Evolutionary conservation across 1,140 invertebrate species (phyloP).

Genomic region (Thaumetopoea pityocampa): DNA sequence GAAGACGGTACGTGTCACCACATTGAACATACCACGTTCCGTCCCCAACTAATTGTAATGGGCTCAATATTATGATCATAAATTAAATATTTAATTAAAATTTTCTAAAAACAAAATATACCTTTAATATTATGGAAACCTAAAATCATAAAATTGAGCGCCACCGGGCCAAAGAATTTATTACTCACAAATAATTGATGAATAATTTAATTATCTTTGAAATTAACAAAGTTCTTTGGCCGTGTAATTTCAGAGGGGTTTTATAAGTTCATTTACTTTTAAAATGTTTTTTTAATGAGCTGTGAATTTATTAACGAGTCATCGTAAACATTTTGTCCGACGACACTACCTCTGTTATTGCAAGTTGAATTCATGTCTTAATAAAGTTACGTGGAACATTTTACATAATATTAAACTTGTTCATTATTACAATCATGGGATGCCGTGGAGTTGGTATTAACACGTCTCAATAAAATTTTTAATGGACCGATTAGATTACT

Average conservation of each 20-base stretch:
- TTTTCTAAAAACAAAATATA: too few relatives aligned
- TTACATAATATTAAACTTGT: slow-evolving; percentile 15
- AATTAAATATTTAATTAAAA: slow-evolving; percentile 13
- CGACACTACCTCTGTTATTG: slow-evolving; percentile 25
- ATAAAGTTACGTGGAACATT: slow-evolving; percentile 3
- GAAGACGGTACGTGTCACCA: slow-evolving; percentile 96
- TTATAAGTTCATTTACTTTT: slow-evolving; percentile 12
- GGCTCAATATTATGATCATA: slow-evolving; percentile 20
- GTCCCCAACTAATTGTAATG: not conserved
- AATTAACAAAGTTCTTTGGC: slow-evolving; percentile 37
- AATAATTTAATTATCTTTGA: slow-evolving; percentile 34
- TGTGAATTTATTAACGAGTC: slow-evolving; percentile 7
- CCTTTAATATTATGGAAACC: slow-evolving; percentile 13
- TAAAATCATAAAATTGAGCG: slow-evolving; percentile 40
- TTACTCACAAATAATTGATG: slow-evolving; percentile 29
- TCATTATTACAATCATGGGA: slow-evolving; percentile 18
- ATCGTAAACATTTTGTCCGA: slow-evolving; percentile 1
- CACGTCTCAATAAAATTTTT: slow-evolving; percentile 27
- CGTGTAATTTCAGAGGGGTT: slow-evolving; percentile 40
- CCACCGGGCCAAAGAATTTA: slow-evolving; percentile 26
- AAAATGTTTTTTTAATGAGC: slow-evolving; percentile 15
- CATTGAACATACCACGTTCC: slow-evolving; percentile 4
- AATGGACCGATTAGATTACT: too few relatives aligned
- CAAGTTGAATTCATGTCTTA: slow-evolving; percentile 3
- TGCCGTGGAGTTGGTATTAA: slow-evolving; percentile 30